Percentiles rank a stretch among this genome's conserved stretches.
Conservation (phyloP, 2,797 vertebrate species). For the Nyctibius grandis region DNA sequence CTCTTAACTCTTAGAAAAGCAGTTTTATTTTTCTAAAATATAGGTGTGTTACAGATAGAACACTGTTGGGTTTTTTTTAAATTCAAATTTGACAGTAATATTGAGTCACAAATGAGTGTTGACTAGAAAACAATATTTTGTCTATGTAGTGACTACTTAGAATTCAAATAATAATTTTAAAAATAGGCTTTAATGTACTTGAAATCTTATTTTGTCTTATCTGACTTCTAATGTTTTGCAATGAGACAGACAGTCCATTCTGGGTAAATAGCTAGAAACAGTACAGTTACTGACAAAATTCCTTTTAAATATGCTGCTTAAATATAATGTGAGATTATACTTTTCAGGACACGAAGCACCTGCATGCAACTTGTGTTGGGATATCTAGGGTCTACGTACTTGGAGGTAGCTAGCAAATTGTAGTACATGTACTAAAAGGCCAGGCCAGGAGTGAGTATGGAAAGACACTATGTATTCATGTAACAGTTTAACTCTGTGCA, state of each 20-base stretch:
- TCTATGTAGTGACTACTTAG: slow-evolving; percentile 24
- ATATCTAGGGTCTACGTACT: neutral
- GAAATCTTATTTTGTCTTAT: slow-evolving; percentile 20
- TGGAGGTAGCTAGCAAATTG: neutral
- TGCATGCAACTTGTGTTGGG: neutral
- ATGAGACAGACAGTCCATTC: neutral
- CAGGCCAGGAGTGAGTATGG: neutral
- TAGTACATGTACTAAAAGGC: neutral
- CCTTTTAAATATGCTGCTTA: neutral
- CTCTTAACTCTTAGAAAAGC: neutral
- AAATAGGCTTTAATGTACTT: neutral
- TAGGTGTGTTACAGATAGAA: neutral
- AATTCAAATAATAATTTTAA: slow-evolving; percentile 1
- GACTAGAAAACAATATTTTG: neutral
- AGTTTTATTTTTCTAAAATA: slow-evolving; percentile 30
- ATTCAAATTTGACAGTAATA: neutral
- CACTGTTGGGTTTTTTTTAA: neutral
- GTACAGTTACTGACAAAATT: neutral
- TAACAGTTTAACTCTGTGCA: slow-evolving; percentile 19
- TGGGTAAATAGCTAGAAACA: neutral
- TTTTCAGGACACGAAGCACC: slow-evolving; percentile 7
- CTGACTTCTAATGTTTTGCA: slow-evolving; percentile 24
- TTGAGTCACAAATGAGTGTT: neutral
- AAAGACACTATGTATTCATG: neutral
- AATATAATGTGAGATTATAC: neutral